Evolutionary conservation across 1,140 invertebrate genomes (phyloP).

Genomic region (Leptinotarsa undecemlineata): DNA sequence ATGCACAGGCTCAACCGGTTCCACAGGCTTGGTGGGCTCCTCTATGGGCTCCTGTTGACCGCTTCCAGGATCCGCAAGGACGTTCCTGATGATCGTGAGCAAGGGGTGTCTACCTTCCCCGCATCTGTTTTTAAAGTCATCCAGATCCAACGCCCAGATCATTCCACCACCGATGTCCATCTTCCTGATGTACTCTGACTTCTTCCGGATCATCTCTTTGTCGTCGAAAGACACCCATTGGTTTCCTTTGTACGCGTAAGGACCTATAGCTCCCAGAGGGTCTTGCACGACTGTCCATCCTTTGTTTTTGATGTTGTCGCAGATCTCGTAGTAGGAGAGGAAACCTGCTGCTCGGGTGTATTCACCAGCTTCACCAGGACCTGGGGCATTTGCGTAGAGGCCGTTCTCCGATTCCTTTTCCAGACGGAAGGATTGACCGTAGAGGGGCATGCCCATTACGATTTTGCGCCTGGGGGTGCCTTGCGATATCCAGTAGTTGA

Average conservation of each 20-base stretch:
- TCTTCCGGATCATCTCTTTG: constrained; percentile 74
- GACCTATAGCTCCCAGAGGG: constrained; percentile 75
- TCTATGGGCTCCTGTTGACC: constrained; percentile 36
- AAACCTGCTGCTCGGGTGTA: constrained; percentile 84
- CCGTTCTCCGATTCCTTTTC: constrained; percentile 63
- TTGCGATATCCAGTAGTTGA: constrained; percentile 86
- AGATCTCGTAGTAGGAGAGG: constrained; percentile 89
- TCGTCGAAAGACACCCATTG: constrained; percentile 93
- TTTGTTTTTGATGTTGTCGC: constrained; percentile 72
- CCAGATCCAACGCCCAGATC: constrained; percentile 89
- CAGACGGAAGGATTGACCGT: constrained; percentile 83
- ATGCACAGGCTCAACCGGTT: background rate
- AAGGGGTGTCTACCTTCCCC: constrained; percentile 76
- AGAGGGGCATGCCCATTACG: constrained; percentile 88
- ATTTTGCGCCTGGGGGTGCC: constrained; percentile 79
- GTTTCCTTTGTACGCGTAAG: constrained; percentile 81
- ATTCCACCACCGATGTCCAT: constrained; percentile 83
- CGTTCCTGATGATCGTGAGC: constrained; percentile 70
- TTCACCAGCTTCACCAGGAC: constrained; percentile 76
- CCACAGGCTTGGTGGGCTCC: constrained; percentile 1
- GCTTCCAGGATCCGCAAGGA: constrained; percentile 60
- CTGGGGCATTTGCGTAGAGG: constrained; percentile 73
- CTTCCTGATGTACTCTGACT: constrained; percentile 75
- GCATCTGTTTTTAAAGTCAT: constrained; percentile 79
- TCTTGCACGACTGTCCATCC: constrained; percentile 83